phyloP scores from a whole-genome alignment of 2,888 invertebrate species.

The Cotesia congregata region DNA sequence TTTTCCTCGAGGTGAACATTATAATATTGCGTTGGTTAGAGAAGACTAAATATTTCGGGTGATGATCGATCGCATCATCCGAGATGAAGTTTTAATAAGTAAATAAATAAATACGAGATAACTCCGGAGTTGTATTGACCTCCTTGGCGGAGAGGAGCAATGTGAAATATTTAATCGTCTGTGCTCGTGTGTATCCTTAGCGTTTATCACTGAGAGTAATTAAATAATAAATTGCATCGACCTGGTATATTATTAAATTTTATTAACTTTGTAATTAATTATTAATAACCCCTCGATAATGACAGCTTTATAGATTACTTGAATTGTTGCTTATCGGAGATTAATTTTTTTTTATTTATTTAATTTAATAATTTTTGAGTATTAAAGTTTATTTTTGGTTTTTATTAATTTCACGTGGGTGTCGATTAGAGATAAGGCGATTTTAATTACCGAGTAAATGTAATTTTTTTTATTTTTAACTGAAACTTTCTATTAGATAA shows the following conservation, averaged over 20 bases:
- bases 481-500: too few species aligned
- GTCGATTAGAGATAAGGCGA: too few species aligned
- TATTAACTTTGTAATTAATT: constrained; percentile 21
- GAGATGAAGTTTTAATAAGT: constrained; percentile 32
- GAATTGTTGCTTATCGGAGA: not conserved
- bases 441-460: too few species aligned
- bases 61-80: not conserved
- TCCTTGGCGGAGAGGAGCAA: constrained; percentile 36
- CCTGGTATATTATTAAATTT: constrained; percentile 44
- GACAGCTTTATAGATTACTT: not conserved
- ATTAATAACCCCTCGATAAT: constrained; percentile 14
- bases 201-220: constrained; percentile 63
- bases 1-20: not conserved
- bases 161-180: constrained; percentile 52
- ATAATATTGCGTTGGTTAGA: too few species aligned
- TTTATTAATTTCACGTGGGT: too few species aligned
- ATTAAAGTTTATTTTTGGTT: too few species aligned
- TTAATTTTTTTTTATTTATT: not conserved
- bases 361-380: too few species aligned
- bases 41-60: too few species aligned
- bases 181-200: constrained; percentile 41
- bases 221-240: constrained; percentile 63
- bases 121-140: constrained; percentile 32
- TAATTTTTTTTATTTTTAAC: too few species aligned
- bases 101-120: constrained; percentile 42